Percentiles rank a stretch among this genome's conserved stretches.
phyloP scores from a whole-genome alignment of 2,797 vertebrate species.

The Ciconia nigra region DNA sequence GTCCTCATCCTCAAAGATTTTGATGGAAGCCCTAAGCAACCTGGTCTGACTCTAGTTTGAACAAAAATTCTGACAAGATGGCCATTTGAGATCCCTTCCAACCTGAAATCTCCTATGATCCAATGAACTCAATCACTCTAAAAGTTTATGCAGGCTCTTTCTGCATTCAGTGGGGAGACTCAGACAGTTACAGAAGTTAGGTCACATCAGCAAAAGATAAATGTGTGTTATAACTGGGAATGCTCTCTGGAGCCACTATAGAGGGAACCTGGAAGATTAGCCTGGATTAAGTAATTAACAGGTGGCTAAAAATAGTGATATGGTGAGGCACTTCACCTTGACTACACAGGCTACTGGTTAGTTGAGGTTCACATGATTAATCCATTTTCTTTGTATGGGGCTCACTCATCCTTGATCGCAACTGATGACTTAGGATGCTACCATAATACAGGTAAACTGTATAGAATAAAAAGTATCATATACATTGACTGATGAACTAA shows the following conservation, averaged over 20 bases:
- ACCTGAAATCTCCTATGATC: neutral
- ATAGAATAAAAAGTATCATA: neutral
- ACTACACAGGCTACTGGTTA: neutral
- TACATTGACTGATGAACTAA: neutral
- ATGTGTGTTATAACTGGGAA: neutral
- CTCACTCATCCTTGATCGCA: neutral
- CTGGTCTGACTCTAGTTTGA: neutral
- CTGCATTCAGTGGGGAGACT: neutral
- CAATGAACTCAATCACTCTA: neutral
- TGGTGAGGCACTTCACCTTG: fast-evolving
- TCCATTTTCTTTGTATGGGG: neutral
- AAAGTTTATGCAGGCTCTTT: neutral
- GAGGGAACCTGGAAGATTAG: neutral
- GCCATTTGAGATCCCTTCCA: neutral
- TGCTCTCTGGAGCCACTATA: neutral
- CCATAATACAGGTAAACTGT: neutral
- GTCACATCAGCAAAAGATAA: neutral
- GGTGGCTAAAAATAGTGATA: neutral
- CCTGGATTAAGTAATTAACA: neutral
- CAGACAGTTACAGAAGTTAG: neutral
- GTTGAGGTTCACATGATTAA: neutral
- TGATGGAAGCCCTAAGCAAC: neutral
- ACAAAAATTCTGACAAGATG: neutral
- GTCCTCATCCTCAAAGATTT: neutral
- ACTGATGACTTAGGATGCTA: neutral